phyloP scores from a whole-genome alignment of 1,140 invertebrate genomes.

The Gonatopus flavifemur region DNA sequence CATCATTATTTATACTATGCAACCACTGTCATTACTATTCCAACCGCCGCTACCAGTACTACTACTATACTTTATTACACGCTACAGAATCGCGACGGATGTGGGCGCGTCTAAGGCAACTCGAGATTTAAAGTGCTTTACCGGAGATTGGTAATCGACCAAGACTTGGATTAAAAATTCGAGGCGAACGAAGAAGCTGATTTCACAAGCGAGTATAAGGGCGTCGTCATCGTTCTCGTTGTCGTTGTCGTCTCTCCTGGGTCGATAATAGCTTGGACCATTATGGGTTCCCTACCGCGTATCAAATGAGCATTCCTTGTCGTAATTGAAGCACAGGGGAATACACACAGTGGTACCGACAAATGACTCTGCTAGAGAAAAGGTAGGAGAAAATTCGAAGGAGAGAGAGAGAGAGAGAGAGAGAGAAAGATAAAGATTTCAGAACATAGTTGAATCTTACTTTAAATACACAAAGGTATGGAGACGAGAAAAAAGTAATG shows the following conservation, averaged over 20 bases:
- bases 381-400: background rate
- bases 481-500: too few species aligned
- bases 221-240: too few species aligned
- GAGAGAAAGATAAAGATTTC: background rate
- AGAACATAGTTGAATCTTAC: too few species aligned
- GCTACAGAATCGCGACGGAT: conserved; percentile 18
- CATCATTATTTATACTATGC: too few species aligned
- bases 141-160: conserved; percentile 23
- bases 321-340: conserved; percentile 40
- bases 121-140: conserved; percentile 24
- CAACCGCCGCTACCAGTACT: too few species aligned
- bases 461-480: too few species aligned
- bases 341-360: conserved; percentile 21
- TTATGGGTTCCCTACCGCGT: conserved; percentile 33
- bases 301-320: conserved; percentile 42
- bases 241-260: too few species aligned
- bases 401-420: background rate
- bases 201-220: too few species aligned
- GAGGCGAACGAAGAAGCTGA: background rate
- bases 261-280: conserved; percentile 41
- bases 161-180: conserved; percentile 33
- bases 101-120: too few species aligned
- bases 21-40: too few species aligned
- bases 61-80: too few species aligned
- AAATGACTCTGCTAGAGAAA: conserved; percentile 13